Base-by-base conservation (phyloP, 2,888 invertebrate genomes). In the Heliothis peltigera region DNA sequence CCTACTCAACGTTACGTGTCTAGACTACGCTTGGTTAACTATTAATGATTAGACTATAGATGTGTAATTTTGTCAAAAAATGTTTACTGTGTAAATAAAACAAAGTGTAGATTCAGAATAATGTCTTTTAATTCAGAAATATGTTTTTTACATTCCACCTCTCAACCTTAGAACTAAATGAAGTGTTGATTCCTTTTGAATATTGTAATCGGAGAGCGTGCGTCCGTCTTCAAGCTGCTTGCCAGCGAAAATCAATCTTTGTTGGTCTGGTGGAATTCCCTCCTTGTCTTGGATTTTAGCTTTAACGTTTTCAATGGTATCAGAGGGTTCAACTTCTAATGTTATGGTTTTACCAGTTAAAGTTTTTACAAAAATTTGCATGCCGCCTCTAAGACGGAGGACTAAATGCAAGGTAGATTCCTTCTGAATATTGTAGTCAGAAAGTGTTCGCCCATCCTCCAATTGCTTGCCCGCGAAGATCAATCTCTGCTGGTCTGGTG, bases 121-220 rank as follows among this genome's bases (percentile, higher is more conserved):
- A 42, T 48, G 44, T 60, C 35, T 74, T 77, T 71, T 71, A 75
- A 58, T 77, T 75, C 49, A 52, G 47, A 28, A 65, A 44, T 25
- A 10, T 10, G 2, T 54, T 48, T 54, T 65, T 75, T 69, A 77
- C 44, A 67, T 71, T 67, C 79, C 77, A 62, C 79, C 79, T 72
- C 79, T 70, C 66, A 79, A 62, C 35, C 79, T 75, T 64, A 79
- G 52, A 53, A 77, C 77, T 64, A 96, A 89, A 80, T 96, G 96
- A 7, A 96, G 90, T 0, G 96, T 84, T 0, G 78, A 77, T 4
- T 77, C 77, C 1, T 77, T 77, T 0, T 25, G 25, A 25, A 25
- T 79, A 0, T 79, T 79, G 32, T 79, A 79, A 0, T 79, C 79
- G 0, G 79, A 79, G 0, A 79, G 1, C 0, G 79, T 79, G 0